Evolutionary conservation across 1,140 invertebrate genomes (phyloP), one percentile per base, ranked within the genome.

Genomic region (Drosophila bifasciata): DNA sequence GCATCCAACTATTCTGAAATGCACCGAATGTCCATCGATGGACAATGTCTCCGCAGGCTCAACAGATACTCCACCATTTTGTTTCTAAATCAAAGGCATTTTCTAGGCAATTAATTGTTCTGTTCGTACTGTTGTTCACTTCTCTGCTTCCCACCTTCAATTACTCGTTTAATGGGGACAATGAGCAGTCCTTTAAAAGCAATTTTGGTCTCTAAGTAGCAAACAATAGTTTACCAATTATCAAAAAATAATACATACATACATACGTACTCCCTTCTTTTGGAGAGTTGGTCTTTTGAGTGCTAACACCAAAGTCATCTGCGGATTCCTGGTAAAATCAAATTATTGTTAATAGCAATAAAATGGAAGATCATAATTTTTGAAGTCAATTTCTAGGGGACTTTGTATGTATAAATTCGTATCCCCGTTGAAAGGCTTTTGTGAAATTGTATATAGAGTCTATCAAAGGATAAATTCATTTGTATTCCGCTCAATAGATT

Each of bases 191-290:
- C 60, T 74, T 74, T 74, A 41, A 74, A 75, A 58, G 48, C 70
- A 74, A 75, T 75, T 75, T 75, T 39, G 70, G 71, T 74, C 71
- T 71, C 70, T 75, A 75, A 75, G 70, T 66, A 74, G 60, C 70
- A 32, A 74, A 74, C 71, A 75, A 74, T 75, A 66, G 70, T 74
- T 66, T 74, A 46, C 48, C 70, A 75, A 75, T 74, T 66, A 75
- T 74, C 49, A 74, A 66, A 46, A 48, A 48, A 53, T 63, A n/a
- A n/a, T n/a, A n/a, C n/a, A 32, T 45, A 39, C n/a, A 49, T 51
- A 51, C 69, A 51, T 36, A 5, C 4, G 32, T 36, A 36, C 32
- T 36, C 32, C 32, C 32, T 51, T 63, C 59, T 59, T 51, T 46
- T 44, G 23, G 63, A 67, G 55, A 67, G 43, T n/a, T 58, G 43